phyloP scores from a whole-genome alignment of 2,888 invertebrate genomes.

The Perizoma affinitatum region DNA sequence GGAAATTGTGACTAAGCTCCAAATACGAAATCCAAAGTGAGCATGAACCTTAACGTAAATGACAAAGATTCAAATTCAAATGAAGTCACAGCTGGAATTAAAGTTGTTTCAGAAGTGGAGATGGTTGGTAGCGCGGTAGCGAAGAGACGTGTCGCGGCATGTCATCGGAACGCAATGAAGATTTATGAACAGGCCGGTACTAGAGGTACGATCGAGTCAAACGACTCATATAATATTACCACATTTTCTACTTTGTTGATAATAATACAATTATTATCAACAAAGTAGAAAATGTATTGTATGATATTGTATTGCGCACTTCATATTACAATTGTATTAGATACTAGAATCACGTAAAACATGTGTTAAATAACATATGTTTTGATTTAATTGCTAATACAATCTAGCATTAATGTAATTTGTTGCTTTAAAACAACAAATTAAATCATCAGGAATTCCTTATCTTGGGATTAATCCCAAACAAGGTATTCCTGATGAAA shows the following conservation, averaged over 20 bases:
- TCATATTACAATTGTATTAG: slow-evolving; percentile 48
- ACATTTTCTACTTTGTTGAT: slow-evolving; percentile 64
- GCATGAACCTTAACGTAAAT: slow-evolving; percentile 33
- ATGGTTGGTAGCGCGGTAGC: slow-evolving; percentile 74
- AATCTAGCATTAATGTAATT: slow-evolving; percentile 28
- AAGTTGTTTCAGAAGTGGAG: slow-evolving; percentile 52
- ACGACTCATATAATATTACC: slow-evolving; percentile 56
- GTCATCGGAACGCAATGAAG: slow-evolving; percentile 84
- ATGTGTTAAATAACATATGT: slow-evolving; percentile 34
- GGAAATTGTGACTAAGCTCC: slow-evolving; percentile 64
- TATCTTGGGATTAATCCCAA: slow-evolving; percentile 8
- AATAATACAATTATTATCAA: no score
- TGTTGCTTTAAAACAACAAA: not conserved
- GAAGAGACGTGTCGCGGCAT: slow-evolving; percentile 81
- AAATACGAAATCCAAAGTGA: slow-evolving; percentile 25
- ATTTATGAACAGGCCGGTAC: slow-evolving; percentile 80
- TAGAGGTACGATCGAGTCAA: slow-evolving; percentile 58
- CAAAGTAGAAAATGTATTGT: no score
- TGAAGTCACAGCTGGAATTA: slow-evolving; percentile 43
- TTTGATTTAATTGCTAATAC: slow-evolving; percentile 32
- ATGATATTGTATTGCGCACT: slow-evolving; percentile 54
- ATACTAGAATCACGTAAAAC: slow-evolving; percentile 39
- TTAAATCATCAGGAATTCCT: no score
- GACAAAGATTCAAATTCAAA: slow-evolving; percentile 42
- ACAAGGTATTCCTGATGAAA: slow-evolving; percentile 4